Percentiles rank a stretch among this genome's conserved stretches.
These are phyloP conservation scores for Drosophila willistoni DNA, from an alignment of 1,140 invertebrate species.

Conservation along the genomic window DNA sequence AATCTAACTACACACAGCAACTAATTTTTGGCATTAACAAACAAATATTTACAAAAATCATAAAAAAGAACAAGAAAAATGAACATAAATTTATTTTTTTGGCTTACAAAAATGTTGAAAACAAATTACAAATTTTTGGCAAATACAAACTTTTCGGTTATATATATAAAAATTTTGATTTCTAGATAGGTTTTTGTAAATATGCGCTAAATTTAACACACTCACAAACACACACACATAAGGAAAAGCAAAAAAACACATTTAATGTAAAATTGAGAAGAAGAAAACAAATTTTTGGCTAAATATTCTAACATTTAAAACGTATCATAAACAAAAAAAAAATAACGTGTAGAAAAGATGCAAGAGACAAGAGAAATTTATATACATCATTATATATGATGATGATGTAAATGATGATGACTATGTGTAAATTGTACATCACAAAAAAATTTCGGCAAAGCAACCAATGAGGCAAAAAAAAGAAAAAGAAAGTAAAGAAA, in stretches of 20 bases:
- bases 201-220: constrained; percentile 67
- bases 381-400: background rate
- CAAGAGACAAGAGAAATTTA: constrained; percentile 36
- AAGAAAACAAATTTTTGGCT: constrained; percentile 58
- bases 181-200: constrained; percentile 71
- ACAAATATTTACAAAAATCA: constrained; percentile 53
- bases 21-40: constrained; percentile 2
- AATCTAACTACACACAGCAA: background rate
- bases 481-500: constrained; percentile 40
- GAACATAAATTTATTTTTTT: constrained; percentile 15
- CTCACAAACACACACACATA: constrained; percentile 13
- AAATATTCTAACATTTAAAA: constrained; percentile 61
- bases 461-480: constrained; percentile 76
- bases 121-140: no score
- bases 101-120: background rate
- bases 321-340: constrained; percentile 30
- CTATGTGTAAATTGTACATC: constrained; percentile 66
- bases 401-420: constrained; percentile 43
- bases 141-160: constrained; percentile 15
- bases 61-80: constrained; percentile 16
- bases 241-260: constrained; percentile 31
- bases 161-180: background rate
- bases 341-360: constrained; percentile 52
- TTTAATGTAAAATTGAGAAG: constrained; percentile 56
- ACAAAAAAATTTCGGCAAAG: constrained; percentile 68